Conservation (phyloP, 2,113 vertebrate genomes). For the Siniperca knerii region DNA sequence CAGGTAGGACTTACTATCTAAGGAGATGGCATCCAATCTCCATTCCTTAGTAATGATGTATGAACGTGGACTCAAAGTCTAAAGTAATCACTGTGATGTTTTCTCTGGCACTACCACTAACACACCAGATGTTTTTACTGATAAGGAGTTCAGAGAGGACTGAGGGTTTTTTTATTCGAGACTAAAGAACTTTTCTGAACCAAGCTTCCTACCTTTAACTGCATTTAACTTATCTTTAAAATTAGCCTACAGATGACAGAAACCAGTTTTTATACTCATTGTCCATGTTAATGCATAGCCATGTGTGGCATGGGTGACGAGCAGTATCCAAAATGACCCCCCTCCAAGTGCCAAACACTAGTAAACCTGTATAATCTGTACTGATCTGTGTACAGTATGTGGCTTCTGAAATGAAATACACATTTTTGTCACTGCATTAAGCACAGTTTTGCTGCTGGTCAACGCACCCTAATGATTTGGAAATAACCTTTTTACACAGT, state of each 20-base stretch:
- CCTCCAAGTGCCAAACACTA: background rate
- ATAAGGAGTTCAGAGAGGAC: conserved; percentile 24
- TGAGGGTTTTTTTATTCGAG: background rate
- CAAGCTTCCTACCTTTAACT: background rate
- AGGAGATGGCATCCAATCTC: conserved; percentile 30
- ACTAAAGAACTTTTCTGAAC: conserved; percentile 11
- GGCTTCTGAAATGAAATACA: conserved; percentile 3
- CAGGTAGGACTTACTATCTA: conserved; percentile 1
- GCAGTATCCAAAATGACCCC: background rate
- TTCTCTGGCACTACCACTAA: conserved; percentile 40
- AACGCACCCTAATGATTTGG: conserved; percentile 20
- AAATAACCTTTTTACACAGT: conserved; percentile 12
- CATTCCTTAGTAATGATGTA: conserved; percentile 60
- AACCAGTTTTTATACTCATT: background rate
- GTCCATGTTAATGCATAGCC: background rate
- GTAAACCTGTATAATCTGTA: background rate
- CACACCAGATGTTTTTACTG: conserved; percentile 61
- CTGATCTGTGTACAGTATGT: background rate
- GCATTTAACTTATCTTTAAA: background rate
- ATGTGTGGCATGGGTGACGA: background rate
- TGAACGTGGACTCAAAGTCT: conserved; percentile 34
- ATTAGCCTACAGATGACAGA: background rate
- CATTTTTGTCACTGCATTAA: background rate
- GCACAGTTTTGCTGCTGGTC: conserved; percentile 11
- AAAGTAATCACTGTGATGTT: conserved; percentile 52